A percentile compares a stretch with the other conserved stretches of the same genome.
Conservation (phyloP, 1,140 invertebrate species). For the Maconellicoccus hirsutus region DNA sequence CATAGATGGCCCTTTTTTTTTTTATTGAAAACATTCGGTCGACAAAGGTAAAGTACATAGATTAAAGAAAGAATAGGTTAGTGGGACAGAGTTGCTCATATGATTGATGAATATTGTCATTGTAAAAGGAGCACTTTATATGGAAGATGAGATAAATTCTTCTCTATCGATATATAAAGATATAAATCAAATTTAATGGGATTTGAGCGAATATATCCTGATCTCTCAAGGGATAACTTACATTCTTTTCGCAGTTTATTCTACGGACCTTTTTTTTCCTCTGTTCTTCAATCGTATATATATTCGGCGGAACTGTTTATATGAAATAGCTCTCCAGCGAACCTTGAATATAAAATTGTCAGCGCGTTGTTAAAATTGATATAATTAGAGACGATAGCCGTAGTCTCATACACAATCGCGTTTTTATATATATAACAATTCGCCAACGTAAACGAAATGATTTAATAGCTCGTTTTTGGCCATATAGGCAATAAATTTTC, state of each 20-base stretch:
- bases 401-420: too few relatives aligned
- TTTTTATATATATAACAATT: too few relatives aligned
- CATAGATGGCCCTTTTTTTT: background rate
- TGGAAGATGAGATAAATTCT: constrained; percentile 5
- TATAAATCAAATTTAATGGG: constrained; percentile 9
- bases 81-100: background rate
- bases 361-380: too few relatives aligned
- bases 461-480: too few relatives aligned
- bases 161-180: constrained; percentile 4
- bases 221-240: background rate
- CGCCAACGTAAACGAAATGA: too few relatives aligned
- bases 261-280: background rate
- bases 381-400: too few relatives aligned
- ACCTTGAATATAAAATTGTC: too few relatives aligned
- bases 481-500: too few relatives aligned
- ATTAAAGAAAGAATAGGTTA: constrained; percentile 1
- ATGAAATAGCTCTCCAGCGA: too few relatives aligned
- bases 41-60: background rate
- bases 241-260: constrained; percentile 9
- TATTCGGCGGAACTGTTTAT: too few relatives aligned
- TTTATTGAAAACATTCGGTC: background rate
- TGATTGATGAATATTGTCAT: constrained; percentile 5
- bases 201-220: constrained; percentile 3
- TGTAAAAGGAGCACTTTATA: background rate
- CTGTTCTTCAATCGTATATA: too few relatives aligned